Percentiles rank a stretch among this genome's conserved stretches.
Evolutionary conservation across 2,797 vertebrate species (phyloP).

Genomic region (Leptoclinus maculatus): DNA sequence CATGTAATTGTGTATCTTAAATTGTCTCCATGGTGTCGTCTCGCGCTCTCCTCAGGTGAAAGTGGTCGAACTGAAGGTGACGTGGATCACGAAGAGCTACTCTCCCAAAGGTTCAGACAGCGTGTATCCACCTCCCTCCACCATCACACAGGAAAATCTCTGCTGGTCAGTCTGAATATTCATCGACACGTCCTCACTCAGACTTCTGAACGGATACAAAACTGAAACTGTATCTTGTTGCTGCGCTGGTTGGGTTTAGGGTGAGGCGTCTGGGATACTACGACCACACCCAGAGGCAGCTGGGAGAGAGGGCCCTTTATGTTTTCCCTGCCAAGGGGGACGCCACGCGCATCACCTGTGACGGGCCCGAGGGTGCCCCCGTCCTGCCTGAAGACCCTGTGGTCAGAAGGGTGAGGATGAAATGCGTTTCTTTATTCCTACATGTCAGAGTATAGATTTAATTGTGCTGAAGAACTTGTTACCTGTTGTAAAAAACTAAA

Average conservation of each 20-base stretch:
- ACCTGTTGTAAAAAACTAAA: background rate
- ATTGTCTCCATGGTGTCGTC: background rate
- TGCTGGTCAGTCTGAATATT: slow-evolving; percentile 84
- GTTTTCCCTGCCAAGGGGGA: slow-evolving; percentile 95
- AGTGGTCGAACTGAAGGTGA: slow-evolving; percentile 95
- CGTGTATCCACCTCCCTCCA: slow-evolving; percentile 92
- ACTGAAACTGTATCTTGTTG: background rate
- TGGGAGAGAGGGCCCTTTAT: slow-evolving; percentile 95
- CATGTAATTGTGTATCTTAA: background rate
- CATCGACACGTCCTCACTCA: fast-evolving
- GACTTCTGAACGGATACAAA: background rate
- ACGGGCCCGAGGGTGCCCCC: slow-evolving; percentile 91
- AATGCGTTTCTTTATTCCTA: background rate
- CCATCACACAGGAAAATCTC: slow-evolving; percentile 94
- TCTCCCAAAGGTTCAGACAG: slow-evolving; percentile 96
- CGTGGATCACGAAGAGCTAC: slow-evolving; percentile 99
- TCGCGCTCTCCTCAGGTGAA: slow-evolving; percentile 86
- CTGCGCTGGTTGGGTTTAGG: slow-evolving; percentile 72
- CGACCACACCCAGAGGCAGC: slow-evolving; percentile 96
- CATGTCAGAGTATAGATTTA: background rate
- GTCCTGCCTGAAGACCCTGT: slow-evolving; percentile 92
- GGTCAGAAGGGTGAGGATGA: slow-evolving; percentile 88
- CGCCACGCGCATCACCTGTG: slow-evolving; percentile 93
- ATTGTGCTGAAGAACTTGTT: background rate
- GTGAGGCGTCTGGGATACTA: slow-evolving; percentile 95